Base-by-base conservation (phyloP, 2,113 vertebrate genomes). In the Notiomystis cincta region DNA sequence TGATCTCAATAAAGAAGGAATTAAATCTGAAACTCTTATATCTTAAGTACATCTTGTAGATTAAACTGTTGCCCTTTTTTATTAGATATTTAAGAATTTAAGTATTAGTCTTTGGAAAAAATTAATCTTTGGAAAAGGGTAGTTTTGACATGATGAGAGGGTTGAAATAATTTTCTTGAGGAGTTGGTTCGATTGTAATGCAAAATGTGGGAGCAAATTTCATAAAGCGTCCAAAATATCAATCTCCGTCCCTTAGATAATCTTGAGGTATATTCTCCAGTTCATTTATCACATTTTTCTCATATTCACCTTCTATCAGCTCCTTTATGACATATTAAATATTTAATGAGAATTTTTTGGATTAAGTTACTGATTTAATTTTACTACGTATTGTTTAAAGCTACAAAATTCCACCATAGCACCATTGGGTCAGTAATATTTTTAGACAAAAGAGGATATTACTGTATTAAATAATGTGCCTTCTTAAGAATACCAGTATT, bases 201-300 rank as follows among this genome's bases (percentile, higher is more conserved):
- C 3, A 48, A 88, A 75, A 60, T 23, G 22, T 71, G 28, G 10
- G 31, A 75, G 30, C 1, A 62, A 9, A 82, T 62, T 78, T 57
- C 35, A 22, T 51, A 79, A 88, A 75, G 17, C 28, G 65, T 50
- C 2, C 10, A 85, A 70, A 73, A 56, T 56, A 51, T 25, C 8
- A 80, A 8, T 3, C 7, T 45, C 7, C 9, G 2, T 31, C 8
- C 5, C 17, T 6, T 1, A 35, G 4, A 87, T 7, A 66, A 18
- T 58, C 17, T 75, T 75, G 14, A 61, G 4, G 3, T 70, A 12
- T 42, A 33, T 69, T 87, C 15, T 66, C 5, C 27, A 35, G 4
- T 30, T 66, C 2, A 51, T 78, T 85, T 78, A 28, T 45, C 42
- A 50, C 5, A 22, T 82, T 94, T 25, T 71, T 33, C 20, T 35